Conservation (phyloP, 1,140 invertebrate species). For the Calephelis virginiensis region DNA sequence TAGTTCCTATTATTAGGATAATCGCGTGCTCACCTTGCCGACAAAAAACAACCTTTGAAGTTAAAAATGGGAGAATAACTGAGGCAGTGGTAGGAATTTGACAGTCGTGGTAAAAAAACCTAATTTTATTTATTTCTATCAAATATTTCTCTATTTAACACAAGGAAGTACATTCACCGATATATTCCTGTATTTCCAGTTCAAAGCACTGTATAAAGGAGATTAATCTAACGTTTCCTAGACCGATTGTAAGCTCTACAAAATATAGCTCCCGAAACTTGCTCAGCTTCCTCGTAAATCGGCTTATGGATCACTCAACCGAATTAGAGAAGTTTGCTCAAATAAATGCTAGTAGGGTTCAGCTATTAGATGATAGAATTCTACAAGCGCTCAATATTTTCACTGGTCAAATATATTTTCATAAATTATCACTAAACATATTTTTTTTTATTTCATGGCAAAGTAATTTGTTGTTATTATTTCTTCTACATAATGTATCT, state of each 20-base stretch:
- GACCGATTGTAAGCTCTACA: conserved; percentile 49
- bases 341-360: conserved; percentile 31
- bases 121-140: no score
- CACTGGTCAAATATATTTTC: conserved; percentile 33
- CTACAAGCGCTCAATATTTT: conserved; percentile 49
- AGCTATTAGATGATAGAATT: conserved; percentile 44
- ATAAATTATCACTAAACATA: not conserved
- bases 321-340: conserved; percentile 39
- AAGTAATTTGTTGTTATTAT: no score
- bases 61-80: no score
- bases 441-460: no score
- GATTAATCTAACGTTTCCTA: conserved; percentile 54
- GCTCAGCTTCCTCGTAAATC: conserved; percentile 48
- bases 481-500: no score
- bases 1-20: no score
- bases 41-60: no score
- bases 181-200: conserved; percentile 46
- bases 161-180: conserved; percentile 51
- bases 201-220: conserved; percentile 45
- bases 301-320: conserved; percentile 52
- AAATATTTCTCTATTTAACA: conserved; percentile 35
- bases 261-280: conserved; percentile 50
- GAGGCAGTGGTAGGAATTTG: no score
- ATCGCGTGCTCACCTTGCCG: no score
- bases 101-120: no score